Base-by-base conservation (phyloP, 2,888 invertebrate genomes). In the Hypomecis atomaria region DNA sequence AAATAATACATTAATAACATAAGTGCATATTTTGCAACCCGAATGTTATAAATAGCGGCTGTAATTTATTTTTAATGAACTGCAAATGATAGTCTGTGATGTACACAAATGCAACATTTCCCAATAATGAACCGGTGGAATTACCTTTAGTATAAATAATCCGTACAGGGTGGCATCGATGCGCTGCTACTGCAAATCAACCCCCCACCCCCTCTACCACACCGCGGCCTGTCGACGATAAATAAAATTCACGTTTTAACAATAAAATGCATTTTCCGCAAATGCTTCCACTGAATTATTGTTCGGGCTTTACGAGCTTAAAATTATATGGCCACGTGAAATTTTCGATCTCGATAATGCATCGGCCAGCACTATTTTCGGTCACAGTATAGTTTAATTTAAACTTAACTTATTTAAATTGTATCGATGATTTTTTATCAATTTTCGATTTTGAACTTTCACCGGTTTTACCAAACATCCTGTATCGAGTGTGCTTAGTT, bases 181-280 rank as follows among this genome's bases (percentile, higher is more conserved):
- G 86, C 85, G 83, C 86, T 86, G 83, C 84, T 84, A 89, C 89
- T 87, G 91, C 92, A 92, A 92, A 92, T 92, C 92, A 90, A 84
- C 86, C 86, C 84, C 83, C 84, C 65, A 67, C 67, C 52, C 76
- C 76, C 81, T 76, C 53, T 40, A 54, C 60, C 59, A 53, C 60
- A 81, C 85, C 87, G 84, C 84, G 82, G 84, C 83, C 87, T 89
- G 92, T 92, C 90, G 89, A 82, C 90, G 84, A 92, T 92, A 92
- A 92, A 92, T 92, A 92, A 92, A 92, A 92, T 92, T 92, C 92
- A 92, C 92, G 92, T 92, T 92, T 92, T 92, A 92, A 92, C 92
- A 92, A 92, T 92, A 92, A 92, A 92, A 92, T 92, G 92, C 91
- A 92, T 92, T 92, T 92, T 92, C 92, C 92, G 91, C 92, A 92